Evolutionary conservation across 2,888 invertebrate species (phyloP).

Genomic region (Drosophila paramelanica): DNA sequence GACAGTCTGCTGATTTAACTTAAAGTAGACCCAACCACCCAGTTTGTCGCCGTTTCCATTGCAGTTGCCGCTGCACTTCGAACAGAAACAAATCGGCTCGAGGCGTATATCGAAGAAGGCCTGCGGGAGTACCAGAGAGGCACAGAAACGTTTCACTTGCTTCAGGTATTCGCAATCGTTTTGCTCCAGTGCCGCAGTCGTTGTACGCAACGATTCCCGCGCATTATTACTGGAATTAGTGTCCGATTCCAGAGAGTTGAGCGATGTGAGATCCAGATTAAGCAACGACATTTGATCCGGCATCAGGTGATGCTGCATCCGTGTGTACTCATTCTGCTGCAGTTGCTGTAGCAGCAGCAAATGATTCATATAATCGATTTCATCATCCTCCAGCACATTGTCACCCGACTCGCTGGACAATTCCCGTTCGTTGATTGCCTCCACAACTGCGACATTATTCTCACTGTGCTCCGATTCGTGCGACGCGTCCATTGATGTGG

Average conservation of each 20-base stretch:
- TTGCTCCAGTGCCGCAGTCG: slow-evolving; percentile 77
- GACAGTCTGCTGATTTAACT: slow-evolving; percentile 84
- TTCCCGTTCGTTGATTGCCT: slow-evolving; percentile 45
- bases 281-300: slow-evolving; percentile 65
- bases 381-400: slow-evolving; percentile 71
- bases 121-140: slow-evolving; percentile 84
- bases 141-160: slow-evolving; percentile 83
- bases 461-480: slow-evolving; percentile 56
- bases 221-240: slow-evolving; percentile 66
- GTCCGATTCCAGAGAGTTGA: slow-evolving; percentile 64
- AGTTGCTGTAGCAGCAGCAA: slow-evolving; percentile 76
- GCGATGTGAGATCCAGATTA: slow-evolving; percentile 66
- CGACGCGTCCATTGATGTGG: slow-evolving; percentile 33
- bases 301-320: slow-evolving; percentile 71
- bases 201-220: slow-evolving; percentile 80
- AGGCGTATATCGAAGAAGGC: slow-evolving; percentile 82
- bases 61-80: slow-evolving; percentile 73
- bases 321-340: slow-evolving; percentile 77
- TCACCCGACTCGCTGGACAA: slow-evolving; percentile 50
- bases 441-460: slow-evolving; percentile 52
- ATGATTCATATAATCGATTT: slow-evolving; percentile 72
- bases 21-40: slow-evolving; percentile 85
- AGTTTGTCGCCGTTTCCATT: slow-evolving; percentile 80
- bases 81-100: slow-evolving; percentile 84
- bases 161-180: slow-evolving; percentile 85